Conservation (phyloP, 2,797 vertebrate genomes). For the Pteropus rufus region DNA sequence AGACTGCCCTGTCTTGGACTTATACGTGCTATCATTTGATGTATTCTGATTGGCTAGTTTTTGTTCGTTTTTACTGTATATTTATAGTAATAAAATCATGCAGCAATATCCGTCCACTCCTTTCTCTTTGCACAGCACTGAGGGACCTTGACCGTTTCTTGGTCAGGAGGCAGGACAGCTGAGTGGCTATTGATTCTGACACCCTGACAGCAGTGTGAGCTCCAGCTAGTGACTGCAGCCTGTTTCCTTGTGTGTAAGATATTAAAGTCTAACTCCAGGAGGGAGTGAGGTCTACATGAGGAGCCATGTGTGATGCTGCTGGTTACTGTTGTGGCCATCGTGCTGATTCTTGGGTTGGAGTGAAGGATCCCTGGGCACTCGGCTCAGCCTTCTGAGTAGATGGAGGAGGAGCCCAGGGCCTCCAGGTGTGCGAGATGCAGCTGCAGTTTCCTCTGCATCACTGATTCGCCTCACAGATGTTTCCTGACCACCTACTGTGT, state of each 20-base stretch:
- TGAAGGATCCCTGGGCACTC: neutral
- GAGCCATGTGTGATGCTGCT: neutral
- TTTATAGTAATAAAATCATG: slow-evolving; percentile 82
- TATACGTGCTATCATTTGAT: slow-evolving; percentile 39
- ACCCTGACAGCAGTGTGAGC: neutral
- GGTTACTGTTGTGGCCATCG: neutral
- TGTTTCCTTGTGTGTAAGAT: neutral
- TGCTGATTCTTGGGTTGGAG: neutral
- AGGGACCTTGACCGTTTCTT: no score
- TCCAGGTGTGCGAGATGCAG: neutral
- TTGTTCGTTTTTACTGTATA: slow-evolving; percentile 72
- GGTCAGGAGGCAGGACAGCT: neutral
- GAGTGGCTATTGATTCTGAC: neutral
- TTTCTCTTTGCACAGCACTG: neutral
- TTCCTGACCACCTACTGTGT: neutral
- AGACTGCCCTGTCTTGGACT: neutral
- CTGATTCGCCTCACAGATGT: accelerated
- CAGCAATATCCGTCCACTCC: slow-evolving; percentile 62
- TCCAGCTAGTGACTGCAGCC: neutral
- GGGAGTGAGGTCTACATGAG: neutral
- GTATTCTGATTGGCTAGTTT: slow-evolving; percentile 52
- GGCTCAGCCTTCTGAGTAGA: neutral
- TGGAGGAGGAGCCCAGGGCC: neutral
- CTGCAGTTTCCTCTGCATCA: accelerated
- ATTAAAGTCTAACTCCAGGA: neutral